Percentiles rank a stretch among this genome's conserved stretches.
These are phyloP conservation scores for Drosophila kikkawai DNA, from an alignment of 1,140 invertebrate species.

Conservation along the genomic window DNA sequence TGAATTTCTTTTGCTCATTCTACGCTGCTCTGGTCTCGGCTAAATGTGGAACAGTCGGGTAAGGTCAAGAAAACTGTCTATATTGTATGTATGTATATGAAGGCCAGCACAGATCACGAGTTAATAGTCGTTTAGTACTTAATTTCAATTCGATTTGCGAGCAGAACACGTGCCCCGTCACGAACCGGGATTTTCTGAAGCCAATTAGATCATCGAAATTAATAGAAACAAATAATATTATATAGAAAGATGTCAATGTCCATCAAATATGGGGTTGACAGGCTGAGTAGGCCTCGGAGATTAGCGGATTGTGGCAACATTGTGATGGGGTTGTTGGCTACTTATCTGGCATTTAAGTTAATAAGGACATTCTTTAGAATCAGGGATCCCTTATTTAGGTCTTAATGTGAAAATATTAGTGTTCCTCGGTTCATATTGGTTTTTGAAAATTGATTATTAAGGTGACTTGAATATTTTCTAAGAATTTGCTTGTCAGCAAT, in stretches of 20 bases:
- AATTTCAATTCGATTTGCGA: constrained; percentile 12
- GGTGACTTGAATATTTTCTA: not conserved
- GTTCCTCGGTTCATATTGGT: not conserved
- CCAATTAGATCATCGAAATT: constrained; percentile 49
- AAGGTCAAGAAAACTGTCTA: constrained; percentile 52
- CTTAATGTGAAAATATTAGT: not conserved
- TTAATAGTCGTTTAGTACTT: constrained; percentile 4
- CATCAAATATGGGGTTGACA: constrained; percentile 1
- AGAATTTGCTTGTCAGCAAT: not conserved
- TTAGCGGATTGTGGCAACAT: constrained; percentile 17
- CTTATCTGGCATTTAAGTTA: too few species aligned
- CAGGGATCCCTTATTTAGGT: not conserved
- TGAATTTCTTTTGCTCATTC: constrained; percentile 18
- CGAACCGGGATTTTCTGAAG: constrained; percentile 23
- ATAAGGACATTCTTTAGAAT: not conserved
- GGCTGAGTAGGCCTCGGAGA: constrained; percentile 21
- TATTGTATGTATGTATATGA: constrained; percentile 7
- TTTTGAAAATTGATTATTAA: not conserved
- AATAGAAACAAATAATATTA: constrained; percentile 14
- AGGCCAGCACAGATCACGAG: constrained; percentile 41
- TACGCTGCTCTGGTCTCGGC: constrained; percentile 20
- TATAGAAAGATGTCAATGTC: not conserved
- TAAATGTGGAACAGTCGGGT: constrained; percentile 44
- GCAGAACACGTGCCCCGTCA: constrained; percentile 42
- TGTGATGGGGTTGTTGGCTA: not conserved